Percentiles rank a stretch among this genome's conserved stretches.
Evolutionary conservation across 2,888 invertebrate species (phyloP).

Genomic region (Synergus laeviventris): DNA sequence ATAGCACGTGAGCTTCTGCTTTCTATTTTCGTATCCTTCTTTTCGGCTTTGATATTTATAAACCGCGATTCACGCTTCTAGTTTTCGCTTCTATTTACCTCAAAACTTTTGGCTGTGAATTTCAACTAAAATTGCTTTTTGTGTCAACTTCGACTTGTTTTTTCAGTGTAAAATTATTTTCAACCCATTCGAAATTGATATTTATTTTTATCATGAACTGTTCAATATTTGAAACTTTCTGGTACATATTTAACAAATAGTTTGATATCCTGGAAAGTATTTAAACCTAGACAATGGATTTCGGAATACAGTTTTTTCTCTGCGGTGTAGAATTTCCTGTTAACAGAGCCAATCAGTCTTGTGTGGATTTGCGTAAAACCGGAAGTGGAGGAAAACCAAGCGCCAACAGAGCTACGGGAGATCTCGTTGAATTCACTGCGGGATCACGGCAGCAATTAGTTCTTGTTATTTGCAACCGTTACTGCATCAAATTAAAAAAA

Average conservation of each 20-base stretch:
- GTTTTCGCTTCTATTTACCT: neutral
- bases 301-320: neutral
- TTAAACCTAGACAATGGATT: neutral
- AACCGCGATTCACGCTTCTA: neutral
- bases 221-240: too few relatives aligned
- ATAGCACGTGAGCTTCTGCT: neutral
- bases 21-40: neutral
- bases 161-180: neutral
- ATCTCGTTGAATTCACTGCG: slow-evolving; percentile 13
- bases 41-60: neutral
- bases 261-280: neutral
- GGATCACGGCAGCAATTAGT: slow-evolving; percentile 11
- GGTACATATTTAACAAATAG: too few relatives aligned
- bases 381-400: slow-evolving; percentile 26
- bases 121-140: neutral
- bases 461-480: neutral
- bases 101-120: too few relatives aligned
- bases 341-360: slow-evolving; percentile 14
- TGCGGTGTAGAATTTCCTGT: slow-evolving; percentile 14
- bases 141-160: neutral
- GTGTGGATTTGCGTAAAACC: slow-evolving; percentile 29
- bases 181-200: neutral
- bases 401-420: slow-evolving; percentile 1
- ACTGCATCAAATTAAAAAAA: neutral
- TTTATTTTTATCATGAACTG: neutral